Conservation (phyloP, 1,140 invertebrate genomes). For the Tetramorium simillimum region DNA sequence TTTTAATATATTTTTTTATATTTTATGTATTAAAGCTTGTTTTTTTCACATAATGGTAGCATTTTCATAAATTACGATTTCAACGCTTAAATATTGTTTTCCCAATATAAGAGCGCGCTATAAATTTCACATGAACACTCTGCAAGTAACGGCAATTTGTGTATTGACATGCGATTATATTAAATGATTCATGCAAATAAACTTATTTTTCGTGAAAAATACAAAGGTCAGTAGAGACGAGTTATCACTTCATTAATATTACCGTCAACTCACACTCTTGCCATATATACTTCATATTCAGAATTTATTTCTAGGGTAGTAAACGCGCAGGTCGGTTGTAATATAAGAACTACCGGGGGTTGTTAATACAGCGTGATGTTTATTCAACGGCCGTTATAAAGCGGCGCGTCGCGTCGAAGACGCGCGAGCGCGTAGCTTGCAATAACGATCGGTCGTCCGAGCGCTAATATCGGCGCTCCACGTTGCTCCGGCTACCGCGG, state of each 20-base stretch:
- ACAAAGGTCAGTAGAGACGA: neutral
- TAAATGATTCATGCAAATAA: neutral
- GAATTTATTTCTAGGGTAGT: neutral
- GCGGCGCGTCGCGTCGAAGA: neutral
- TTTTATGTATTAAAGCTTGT: neutral
- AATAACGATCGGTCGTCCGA: slow-evolving; percentile 22
- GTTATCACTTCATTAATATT: slow-evolving; percentile 27
- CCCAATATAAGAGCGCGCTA: neutral
- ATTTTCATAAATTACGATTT: slow-evolving; percentile 21
- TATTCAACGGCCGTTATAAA: slow-evolving; percentile 39
- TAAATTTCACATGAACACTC: neutral
- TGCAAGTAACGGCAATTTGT: slow-evolving; percentile 8
- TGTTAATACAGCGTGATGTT: slow-evolving; percentile 45
- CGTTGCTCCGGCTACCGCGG: slow-evolving; percentile 11
- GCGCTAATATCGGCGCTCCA: slow-evolving; percentile 42
- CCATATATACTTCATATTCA: neutral
- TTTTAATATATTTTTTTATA: neutral
- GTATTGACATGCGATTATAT: neutral
- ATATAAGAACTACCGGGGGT: neutral
- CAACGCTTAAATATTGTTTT: slow-evolving; percentile 5
- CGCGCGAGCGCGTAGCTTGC: slow-evolving; percentile 10
- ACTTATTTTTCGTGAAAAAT: neutral
- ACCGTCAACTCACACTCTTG: neutral
- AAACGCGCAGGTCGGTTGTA: neutral
- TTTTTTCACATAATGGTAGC: neutral